Conservation (phyloP, 2,113 vertebrate species). For the Grammomys dolichurus region DNA sequence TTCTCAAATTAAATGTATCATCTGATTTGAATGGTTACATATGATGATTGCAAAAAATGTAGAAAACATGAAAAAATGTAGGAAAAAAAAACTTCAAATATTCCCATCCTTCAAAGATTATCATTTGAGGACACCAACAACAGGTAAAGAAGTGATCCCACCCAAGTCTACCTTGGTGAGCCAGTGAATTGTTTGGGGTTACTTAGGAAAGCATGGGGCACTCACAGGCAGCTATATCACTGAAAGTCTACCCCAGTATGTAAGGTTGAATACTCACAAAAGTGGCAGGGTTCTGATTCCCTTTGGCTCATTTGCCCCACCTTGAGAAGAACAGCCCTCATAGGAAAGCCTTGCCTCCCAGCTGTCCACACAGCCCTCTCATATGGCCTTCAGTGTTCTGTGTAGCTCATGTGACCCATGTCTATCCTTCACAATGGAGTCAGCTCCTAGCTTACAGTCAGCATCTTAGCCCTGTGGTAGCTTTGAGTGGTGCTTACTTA, state of each 20-base stretch:
- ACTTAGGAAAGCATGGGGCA: not conserved
- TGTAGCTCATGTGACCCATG: not conserved
- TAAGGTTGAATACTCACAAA: not conserved
- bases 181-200: not conserved
- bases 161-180: not conserved
- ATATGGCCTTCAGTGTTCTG: not conserved
- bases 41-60: conserved; percentile 19
- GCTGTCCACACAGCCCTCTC: not conserved
- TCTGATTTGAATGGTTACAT: not conserved
- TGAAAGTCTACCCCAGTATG: not conserved
- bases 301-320: not conserved
- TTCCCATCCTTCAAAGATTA: not conserved
- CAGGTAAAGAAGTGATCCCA: not conserved
- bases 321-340: not conserved
- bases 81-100: not conserved
- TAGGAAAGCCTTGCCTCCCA: accelerated
- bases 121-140: not conserved
- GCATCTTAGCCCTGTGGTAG: not conserved
- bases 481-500: not conserved
- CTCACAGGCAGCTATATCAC: not conserved
- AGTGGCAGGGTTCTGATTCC: not conserved
- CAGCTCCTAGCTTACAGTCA: not conserved
- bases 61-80: not conserved
- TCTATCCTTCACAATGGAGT: not conserved
- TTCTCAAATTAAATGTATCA: not conserved